Percentiles rank a stretch among this genome's conserved stretches.
Evolutionary conservation across 1,140 invertebrate species (phyloP).

Genomic region (Tetragnatha versicolor): DNA sequence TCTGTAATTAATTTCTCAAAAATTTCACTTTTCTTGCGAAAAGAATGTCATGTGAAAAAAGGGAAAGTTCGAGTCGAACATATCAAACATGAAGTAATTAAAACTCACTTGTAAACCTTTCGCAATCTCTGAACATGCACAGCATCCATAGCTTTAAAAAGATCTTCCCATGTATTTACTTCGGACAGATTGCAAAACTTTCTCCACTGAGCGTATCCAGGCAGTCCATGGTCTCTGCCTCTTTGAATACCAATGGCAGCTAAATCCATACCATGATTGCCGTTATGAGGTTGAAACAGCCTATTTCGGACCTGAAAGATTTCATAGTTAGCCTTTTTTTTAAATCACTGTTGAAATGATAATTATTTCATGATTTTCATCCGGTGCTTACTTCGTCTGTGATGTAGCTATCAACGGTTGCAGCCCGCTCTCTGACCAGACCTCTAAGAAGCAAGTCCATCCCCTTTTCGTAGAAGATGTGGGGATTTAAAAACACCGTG

Average conservation of each 20-base stretch:
- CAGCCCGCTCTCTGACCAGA: slow-evolving; percentile 24
- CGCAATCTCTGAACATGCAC: slow-evolving; percentile 2
- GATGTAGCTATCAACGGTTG: slow-evolving; percentile 32
- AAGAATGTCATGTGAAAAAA: no score
- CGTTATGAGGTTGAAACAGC: slow-evolving; percentile 73
- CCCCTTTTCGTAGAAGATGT: slow-evolving; percentile 43
- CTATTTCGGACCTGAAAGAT: slow-evolving; percentile 66
- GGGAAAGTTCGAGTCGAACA: background rate
- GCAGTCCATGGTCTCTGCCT: slow-evolving; percentile 69
- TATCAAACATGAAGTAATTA: background rate
- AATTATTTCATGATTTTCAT: background rate
- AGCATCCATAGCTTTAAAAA: slow-evolving; percentile 56
- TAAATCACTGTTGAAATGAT: background rate
- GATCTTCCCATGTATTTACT: slow-evolving; percentile 66
- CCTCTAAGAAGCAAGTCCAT: slow-evolving; percentile 31
- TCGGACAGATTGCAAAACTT: slow-evolving; percentile 80
- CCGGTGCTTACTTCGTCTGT: slow-evolving; percentile 23
- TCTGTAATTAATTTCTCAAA: no score
- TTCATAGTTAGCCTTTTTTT: background rate
- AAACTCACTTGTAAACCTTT: slow-evolving; percentile 30
- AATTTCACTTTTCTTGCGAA: no score
- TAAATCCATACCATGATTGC: slow-evolving; percentile 59
- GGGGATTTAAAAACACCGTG: slow-evolving; percentile 37
- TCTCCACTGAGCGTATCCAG: slow-evolving; percentile 65
- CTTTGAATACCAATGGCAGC: slow-evolving; percentile 62